Base-by-base conservation (phyloP, 1,140 invertebrate species). In the Antheraea mylitta region DNA sequence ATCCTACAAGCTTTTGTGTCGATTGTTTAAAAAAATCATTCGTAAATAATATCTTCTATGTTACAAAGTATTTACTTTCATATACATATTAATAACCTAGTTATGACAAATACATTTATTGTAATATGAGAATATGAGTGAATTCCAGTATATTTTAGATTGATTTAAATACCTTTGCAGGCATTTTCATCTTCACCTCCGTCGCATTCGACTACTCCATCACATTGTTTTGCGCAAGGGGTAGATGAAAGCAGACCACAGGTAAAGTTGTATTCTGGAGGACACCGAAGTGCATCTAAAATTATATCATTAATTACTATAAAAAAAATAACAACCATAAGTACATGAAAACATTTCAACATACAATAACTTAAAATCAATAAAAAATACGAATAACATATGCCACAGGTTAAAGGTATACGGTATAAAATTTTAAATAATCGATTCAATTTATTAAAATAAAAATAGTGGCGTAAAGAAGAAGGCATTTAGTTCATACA, bases 131-230 rank as follows among this genome's bases (percentile, higher is more conserved):
- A 30, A 2, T 30, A 30, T 30, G 22, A 30, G 22, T 30, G 22
- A 30, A 30, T 2, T 30, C 22, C 22, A 30, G 1, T 30, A 30
- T 30, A 30, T 30, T 42, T 42, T 42, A 9, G 38, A 7, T 42
- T 30, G 22, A 42, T 4, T 11, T 60, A 22, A 22, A 22, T 60
- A 60, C 59, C 18, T 76, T 64, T 65, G 77, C 95, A 96, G 75
- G 93, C 82, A 63, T 92, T 87, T 89, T 97, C 97, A 86, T 98
- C 97, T 87, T 95, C 95, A 48, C 93, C 93, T 90, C 96, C 94
- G 53, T 92, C 88, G 90, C 97, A 98, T 87, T 98, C 96, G 58
- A 83, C 80, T 68, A 89, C 86, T 67, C 93, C 93, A 89, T 98
- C 95, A 90, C 97, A 98, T 71, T 92, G 92, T 64, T 83, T 83